These are phyloP conservation scores for Agriopis aurantiaria DNA, from an alignment of 2,888 invertebrate species.

Conservation along the genomic window DNA sequence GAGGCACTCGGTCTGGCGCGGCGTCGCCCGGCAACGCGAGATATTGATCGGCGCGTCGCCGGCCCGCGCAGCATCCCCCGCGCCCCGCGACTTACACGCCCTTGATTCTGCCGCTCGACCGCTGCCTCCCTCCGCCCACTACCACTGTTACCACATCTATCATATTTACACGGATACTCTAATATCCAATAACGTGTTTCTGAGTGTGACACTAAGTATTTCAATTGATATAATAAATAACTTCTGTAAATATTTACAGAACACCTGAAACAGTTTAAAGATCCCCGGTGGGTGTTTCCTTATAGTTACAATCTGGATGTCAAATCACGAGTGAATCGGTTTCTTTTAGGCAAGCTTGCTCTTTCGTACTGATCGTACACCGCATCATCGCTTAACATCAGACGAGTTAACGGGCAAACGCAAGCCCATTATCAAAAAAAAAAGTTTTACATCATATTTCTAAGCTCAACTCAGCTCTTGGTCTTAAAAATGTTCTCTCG, in stretches of 20 bases:
- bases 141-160: slow-evolving; percentile 18
- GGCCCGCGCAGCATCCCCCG: slow-evolving; percentile 80
- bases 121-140: slow-evolving; percentile 55
- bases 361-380: too few relatives aligned
- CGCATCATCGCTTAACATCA: too few relatives aligned
- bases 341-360: too few relatives aligned
- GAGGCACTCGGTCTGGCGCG: slow-evolving; percentile 89
- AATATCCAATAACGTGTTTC: background rate
- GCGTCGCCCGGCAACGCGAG: slow-evolving; percentile 87
- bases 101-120: slow-evolving; percentile 73
- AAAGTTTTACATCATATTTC: too few relatives aligned
- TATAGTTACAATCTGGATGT: too few relatives aligned
- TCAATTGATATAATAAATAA: background rate
- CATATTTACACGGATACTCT: slow-evolving; percentile 11
- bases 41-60: slow-evolving; percentile 81
- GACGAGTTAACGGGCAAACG: too few relatives aligned
- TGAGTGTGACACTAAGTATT: background rate
- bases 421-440: too few relatives aligned
- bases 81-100: slow-evolving; percentile 62
- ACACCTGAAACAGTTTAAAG: background rate
- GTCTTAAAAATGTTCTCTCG: too few relatives aligned
- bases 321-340: too few relatives aligned
- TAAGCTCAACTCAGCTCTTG: too few relatives aligned
- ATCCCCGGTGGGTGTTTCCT: too few relatives aligned
- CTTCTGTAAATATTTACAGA: background rate